These are phyloP conservation scores for Falcaria lacertinaria DNA, from an alignment of 2,888 invertebrate genomes.

Conservation along the genomic window DNA sequence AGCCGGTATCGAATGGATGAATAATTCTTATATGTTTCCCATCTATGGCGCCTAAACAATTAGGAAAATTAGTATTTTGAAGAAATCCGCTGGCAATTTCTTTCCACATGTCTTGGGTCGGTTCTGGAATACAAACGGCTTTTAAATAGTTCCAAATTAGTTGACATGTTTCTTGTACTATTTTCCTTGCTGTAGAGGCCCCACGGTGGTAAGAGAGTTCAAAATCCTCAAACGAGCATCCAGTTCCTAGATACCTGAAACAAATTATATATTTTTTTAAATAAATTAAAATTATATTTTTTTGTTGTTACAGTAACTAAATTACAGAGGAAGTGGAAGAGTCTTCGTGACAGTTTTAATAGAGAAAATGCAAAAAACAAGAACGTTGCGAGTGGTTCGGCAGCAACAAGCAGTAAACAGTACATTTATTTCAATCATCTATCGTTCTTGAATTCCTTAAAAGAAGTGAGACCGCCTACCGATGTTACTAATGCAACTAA, in stretches of 20 bases:
- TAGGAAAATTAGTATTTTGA: slow-evolving; percentile 22
- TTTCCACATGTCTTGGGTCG: slow-evolving; percentile 17
- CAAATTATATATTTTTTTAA: slow-evolving; percentile 14
- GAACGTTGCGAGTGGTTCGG: slow-evolving; percentile 24
- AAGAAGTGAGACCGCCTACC: slow-evolving; percentile 23
- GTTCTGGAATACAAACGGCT: slow-evolving; percentile 14
- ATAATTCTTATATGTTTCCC: slow-evolving; percentile 20
- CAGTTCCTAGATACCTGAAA: slow-evolving; percentile 26
- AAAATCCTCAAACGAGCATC: no score
- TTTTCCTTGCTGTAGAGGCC: no score
- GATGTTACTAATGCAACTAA: slow-evolving; percentile 19
- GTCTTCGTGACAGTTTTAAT: slow-evolving; percentile 19
- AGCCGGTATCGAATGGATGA: slow-evolving; percentile 14
- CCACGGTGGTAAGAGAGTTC: no score
- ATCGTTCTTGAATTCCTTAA: no score
- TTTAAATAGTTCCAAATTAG: no score
- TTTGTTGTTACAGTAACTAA: slow-evolving; percentile 22
- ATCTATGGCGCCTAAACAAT: slow-evolving; percentile 19
- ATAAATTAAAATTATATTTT: slow-evolving; percentile 8
- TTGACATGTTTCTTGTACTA: no score
- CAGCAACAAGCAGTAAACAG: slow-evolving; percentile 23
- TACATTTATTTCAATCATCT: slow-evolving; percentile 28
- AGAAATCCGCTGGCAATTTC: no score
- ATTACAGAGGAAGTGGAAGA: slow-evolving; percentile 21
- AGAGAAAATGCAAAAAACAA: slow-evolving; percentile 25